Evolutionary conservation across 2,888 invertebrate species (phyloP).

Genomic region (Lampropteryx suffumata): DNA sequence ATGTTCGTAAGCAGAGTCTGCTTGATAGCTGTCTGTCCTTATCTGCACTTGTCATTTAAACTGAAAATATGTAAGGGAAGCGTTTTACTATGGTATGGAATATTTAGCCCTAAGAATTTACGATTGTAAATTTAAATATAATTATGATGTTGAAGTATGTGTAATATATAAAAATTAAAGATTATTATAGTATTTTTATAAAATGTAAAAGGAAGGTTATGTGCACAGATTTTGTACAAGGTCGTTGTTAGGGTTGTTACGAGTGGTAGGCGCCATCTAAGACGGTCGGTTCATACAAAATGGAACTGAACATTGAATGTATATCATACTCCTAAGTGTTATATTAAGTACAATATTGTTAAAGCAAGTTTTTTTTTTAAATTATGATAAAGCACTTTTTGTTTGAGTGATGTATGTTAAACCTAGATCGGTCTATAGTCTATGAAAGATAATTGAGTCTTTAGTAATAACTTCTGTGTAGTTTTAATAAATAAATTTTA

Average conservation of each 20-base stretch:
- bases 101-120: slow-evolving; percentile 63
- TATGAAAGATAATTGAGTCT: slow-evolving; percentile 59
- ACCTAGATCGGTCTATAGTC: slow-evolving; percentile 58
- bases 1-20: slow-evolving; percentile 25
- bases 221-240: slow-evolving; percentile 51
- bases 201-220: slow-evolving; percentile 58
- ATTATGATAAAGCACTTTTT: slow-evolving; percentile 70
- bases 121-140: slow-evolving; percentile 74
- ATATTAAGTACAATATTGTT: slow-evolving; percentile 81
- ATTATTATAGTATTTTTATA: slow-evolving; percentile 68
- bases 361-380: slow-evolving; percentile 63
- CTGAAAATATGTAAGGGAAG: slow-evolving; percentile 42
- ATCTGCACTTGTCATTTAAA: slow-evolving; percentile 40
- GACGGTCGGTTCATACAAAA: slow-evolving; percentile 39
- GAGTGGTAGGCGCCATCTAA: slow-evolving; percentile 25
- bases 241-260: slow-evolving; percentile 37
- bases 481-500: slow-evolving; percentile 77
- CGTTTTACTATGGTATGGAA: slow-evolving; percentile 48
- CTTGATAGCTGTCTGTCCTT: slow-evolving; percentile 13
- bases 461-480: slow-evolving; percentile 73
- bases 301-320: slow-evolving; percentile 40
- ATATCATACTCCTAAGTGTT: slow-evolving; percentile 65
- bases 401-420: slow-evolving; percentile 70
- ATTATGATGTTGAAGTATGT: slow-evolving; percentile 76
- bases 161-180: slow-evolving; percentile 70